Evolutionary conservation across 2,888 invertebrate genomes (phyloP), one percentile per base, ranked within the genome.

Genomic region (Lingula anatina): DNA sequence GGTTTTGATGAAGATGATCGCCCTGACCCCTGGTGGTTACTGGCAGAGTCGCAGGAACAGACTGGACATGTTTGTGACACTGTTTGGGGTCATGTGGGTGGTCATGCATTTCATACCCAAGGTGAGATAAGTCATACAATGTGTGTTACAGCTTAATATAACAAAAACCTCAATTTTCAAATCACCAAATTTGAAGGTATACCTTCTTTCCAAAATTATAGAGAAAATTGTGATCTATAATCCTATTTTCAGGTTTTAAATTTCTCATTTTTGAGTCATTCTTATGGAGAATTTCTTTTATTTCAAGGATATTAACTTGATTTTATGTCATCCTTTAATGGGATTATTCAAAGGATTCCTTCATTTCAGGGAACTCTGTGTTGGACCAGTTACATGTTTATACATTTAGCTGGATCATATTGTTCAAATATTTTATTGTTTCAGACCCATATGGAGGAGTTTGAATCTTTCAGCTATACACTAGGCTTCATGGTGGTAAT

Each of bases 401-500:
- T n/a, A n/a, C n/a, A n/a, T n/a, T n/a, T n/a, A n/a, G n/a, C n/a
- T n/a, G n/a, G n/a, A n/a, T n/a, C n/a, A n/a, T n/a, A n/a, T n/a
- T n/a, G n/a, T n/a, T n/a, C n/a, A n/a, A n/a, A n/a, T n/a, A n/a
- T n/a, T n/a, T n/a, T n/a, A n/a, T n/a, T n/a, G n/a, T n/a, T n/a
- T n/a, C n/a, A n/a, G n/a, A n/a, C n/a, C n/a, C n/a, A n/a, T n/a
- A n/a, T n/a, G n/a, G n/a, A n/a, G n/a, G n/a, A n/a, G n/a, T n/a
- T n/a, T n/a, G n/a, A n/a, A n/a, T n/a, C n/a, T n/a, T 15, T 31
- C 44, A 93, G 94, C 0, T 94, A 97, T 78, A 91, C 94, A 64
- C 88, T 99, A 68, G 99, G 99, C 0, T 99, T 95, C 77, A 89
- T 94, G 84, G 95, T 96, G 56, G 96, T 97, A 50, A 94, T 99